Conservation (phyloP, 1,140 invertebrate species). For the Apis florea region DNA sequence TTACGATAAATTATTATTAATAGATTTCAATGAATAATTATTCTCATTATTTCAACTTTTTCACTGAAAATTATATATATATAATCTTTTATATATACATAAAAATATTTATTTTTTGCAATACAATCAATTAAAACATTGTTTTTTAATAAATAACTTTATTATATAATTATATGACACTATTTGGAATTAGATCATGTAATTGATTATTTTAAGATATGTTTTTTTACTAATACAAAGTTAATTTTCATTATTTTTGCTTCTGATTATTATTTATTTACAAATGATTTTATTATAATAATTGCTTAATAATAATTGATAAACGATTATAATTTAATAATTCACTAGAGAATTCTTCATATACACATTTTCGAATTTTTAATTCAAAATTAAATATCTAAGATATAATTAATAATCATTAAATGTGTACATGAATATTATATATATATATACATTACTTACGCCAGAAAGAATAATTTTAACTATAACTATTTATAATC, state of each 20-base stretch:
- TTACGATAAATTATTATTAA: not conserved
- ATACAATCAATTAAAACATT: not conserved
- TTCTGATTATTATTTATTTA: slow-evolving; percentile 9
- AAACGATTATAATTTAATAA: not conserved
- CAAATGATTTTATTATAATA: not conserved
- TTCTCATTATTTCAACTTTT: not conserved
- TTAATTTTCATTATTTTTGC: slow-evolving; percentile 5
- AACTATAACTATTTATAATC: slow-evolving; percentile 23
- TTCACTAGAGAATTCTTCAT: not conserved
- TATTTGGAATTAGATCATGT: not conserved
- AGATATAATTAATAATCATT: slow-evolving; percentile 16
- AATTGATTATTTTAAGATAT: slow-evolving; percentile 45
- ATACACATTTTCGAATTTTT: not conserved
- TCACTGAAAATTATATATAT: not conserved
- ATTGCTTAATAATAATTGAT: not conserved
- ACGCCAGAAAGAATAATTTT: slow-evolving; percentile 1
- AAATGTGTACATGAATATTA: not conserved
- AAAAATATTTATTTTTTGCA: not conserved
- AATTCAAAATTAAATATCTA: not conserved
- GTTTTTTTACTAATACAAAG: slow-evolving; percentile 22
- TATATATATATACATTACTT: not conserved
- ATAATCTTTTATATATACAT: not conserved
- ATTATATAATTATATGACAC: not conserved
- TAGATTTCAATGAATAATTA: not conserved
- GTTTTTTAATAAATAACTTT: not conserved